Conservation (phyloP, 2,113 vertebrate species). For the Caranx melampygus region DNA sequence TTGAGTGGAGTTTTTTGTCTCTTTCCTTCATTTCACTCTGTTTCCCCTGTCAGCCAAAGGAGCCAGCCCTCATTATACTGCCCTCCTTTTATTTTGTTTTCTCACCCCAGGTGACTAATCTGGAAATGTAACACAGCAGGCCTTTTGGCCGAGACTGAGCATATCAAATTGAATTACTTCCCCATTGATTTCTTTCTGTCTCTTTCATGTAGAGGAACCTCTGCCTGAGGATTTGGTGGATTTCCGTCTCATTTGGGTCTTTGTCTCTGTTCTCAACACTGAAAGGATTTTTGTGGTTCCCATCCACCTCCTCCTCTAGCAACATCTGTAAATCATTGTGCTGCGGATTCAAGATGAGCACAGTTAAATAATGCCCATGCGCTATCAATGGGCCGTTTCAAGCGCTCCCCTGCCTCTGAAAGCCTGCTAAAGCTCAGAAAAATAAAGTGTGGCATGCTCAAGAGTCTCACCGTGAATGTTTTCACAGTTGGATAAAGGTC, state of each 20-base stretch:
- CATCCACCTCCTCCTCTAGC: constrained; percentile 58
- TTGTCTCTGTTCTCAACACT: constrained; percentile 58
- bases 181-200: constrained; percentile 36
- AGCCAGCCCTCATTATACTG: constrained; percentile 16
- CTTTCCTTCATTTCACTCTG: background rate
- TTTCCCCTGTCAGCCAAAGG: background rate
- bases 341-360: constrained; percentile 65
- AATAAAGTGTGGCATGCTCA: constrained; percentile 44
- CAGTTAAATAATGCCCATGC: constrained; percentile 63
- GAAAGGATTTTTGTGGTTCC: constrained; percentile 51
- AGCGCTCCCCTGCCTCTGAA: constrained; percentile 60
- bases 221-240: constrained; percentile 47
- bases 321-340: constrained; percentile 79
- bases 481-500: constrained; percentile 36
- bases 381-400: constrained; percentile 71
- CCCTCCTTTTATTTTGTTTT: constrained; percentile 15
- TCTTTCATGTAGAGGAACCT: constrained; percentile 36
- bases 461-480: constrained; percentile 22
- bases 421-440: constrained; percentile 50
- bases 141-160: constrained; percentile 16
- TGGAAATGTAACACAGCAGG: constrained; percentile 34
- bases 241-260: constrained; percentile 51
- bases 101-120: background rate
- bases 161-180: constrained; percentile 42
- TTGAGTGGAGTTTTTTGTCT: constrained; percentile 20